Conservation (phyloP, 2,888 invertebrate species). For the Syrphus vitripennis region DNA sequence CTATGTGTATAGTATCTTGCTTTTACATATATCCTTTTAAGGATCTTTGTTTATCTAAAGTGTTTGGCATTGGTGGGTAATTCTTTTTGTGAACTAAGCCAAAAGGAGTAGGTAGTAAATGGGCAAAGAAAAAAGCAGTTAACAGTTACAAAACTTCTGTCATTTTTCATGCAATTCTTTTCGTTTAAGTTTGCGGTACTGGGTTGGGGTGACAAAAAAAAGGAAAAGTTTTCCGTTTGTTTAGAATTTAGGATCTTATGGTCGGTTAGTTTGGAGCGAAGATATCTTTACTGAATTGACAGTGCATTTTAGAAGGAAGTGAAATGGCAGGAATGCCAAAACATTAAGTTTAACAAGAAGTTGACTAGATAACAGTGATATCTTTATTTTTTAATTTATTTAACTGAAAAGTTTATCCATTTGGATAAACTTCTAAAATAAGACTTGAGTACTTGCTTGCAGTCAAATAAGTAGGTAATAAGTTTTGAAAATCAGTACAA, state of each 20-base stretch:
- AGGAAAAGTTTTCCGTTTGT: slow-evolving; percentile 40
- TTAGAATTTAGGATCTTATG: slow-evolving; percentile 29
- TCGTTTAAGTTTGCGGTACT: background rate
- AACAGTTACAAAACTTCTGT: slow-evolving; percentile 34
- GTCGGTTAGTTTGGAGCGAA: slow-evolving; percentile 13
- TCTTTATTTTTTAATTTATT: background rate
- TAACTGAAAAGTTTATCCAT: background rate
- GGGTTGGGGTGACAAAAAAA: background rate
- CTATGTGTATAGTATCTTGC: background rate
- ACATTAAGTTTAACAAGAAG: background rate
- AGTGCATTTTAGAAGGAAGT: background rate
- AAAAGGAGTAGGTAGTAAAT: background rate
- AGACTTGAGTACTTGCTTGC: background rate
- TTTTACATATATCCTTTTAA: slow-evolving; percentile 9
- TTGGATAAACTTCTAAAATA: background rate
- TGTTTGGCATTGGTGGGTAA: slow-evolving; percentile 22
- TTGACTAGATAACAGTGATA: background rate
- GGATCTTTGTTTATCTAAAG: slow-evolving; percentile 58
- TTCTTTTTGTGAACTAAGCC: background rate
- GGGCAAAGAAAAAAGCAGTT: background rate
- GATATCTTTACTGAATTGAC: background rate
- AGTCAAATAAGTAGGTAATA: too few relatives aligned
- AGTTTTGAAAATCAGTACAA: too few relatives aligned
- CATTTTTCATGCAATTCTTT: slow-evolving; percentile 50
- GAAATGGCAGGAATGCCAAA: background rate